Evolutionary conservation across 2,113 vertebrate species (phyloP).

Genomic region (Artemisiospiza belli): DNA sequence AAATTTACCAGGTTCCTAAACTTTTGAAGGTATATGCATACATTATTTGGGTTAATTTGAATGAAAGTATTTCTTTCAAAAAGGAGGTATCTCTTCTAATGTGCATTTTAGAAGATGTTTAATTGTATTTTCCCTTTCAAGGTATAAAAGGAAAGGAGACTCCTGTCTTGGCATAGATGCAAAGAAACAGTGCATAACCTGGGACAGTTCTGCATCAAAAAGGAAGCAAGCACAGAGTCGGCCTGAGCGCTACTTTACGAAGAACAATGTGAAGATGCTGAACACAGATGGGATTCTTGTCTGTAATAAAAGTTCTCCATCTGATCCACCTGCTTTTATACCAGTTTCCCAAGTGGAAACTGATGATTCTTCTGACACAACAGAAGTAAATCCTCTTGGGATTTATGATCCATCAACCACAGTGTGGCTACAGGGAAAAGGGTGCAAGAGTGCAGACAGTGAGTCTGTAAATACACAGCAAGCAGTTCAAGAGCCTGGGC

Average conservation of each 20-base stretch:
- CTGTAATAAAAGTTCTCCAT: background rate
- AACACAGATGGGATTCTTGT: slow-evolving; percentile 53
- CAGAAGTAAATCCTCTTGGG: slow-evolving; percentile 85
- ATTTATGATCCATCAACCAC: slow-evolving; percentile 88
- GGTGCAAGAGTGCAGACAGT: slow-evolving; percentile 49
- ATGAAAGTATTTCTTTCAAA: background rate
- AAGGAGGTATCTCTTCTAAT: background rate
- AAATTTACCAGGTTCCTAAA: background rate
- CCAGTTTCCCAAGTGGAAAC: slow-evolving; percentile 57
- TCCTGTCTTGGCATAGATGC: slow-evolving; percentile 86
- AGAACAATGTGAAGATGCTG: slow-evolving; percentile 74
- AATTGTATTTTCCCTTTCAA: slow-evolving; percentile 56
- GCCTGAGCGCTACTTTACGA: slow-evolving; percentile 84
- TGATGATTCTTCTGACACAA: background rate
- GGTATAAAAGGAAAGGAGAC: slow-evolving; percentile 88
- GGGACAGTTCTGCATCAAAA: slow-evolving; percentile 75
- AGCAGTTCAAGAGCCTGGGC: background rate
- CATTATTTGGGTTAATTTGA: background rate
- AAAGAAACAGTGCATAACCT: slow-evolving; percentile 81
- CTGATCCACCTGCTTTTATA: slow-evolving; percentile 70
- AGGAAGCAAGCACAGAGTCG: slow-evolving; percentile 71
- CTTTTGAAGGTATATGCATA: background rate
- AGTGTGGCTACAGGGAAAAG: slow-evolving; percentile 89
- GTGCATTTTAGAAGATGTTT: background rate
- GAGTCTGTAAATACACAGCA: slow-evolving; percentile 32